These are phyloP conservation scores for Chunga burmeisteri DNA, from an alignment of 2,113 vertebrate genomes.

Conservation along the genomic window DNA sequence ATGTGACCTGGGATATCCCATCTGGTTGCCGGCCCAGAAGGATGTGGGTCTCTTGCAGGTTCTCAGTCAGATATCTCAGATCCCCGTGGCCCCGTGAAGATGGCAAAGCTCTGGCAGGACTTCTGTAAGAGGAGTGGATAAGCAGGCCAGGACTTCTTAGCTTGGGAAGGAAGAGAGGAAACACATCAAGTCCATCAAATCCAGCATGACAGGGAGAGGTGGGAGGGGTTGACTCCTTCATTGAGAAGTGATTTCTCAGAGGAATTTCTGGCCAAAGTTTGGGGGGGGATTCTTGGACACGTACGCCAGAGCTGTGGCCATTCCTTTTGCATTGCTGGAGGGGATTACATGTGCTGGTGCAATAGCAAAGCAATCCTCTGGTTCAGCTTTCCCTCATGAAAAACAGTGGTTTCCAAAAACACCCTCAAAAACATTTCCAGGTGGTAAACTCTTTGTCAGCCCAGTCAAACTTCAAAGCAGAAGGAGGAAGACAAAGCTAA, in stretches of 20 bases:
- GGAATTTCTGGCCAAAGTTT: not conserved
- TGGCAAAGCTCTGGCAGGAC: not conserved
- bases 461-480: not conserved
- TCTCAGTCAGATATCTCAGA: not conserved
- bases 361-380: not conserved
- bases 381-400: not conserved
- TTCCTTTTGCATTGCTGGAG: not conserved
- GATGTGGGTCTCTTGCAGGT: not conserved
- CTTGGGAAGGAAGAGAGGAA: not conserved
- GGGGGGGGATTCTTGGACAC: not conserved
- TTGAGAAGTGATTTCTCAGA: not conserved
- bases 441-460: not conserved
- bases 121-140: not conserved
- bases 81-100: fast-evolving
- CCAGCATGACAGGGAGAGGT: fast-evolving
- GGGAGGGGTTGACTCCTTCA: not conserved
- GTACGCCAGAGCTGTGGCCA: not conserved
- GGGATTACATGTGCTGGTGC: not conserved
- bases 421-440: not conserved
- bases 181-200: not conserved
- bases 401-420: not conserved
- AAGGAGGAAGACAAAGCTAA: not conserved
- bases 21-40: not conserved
- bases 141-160: not conserved
- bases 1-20: not conserved